Evolutionary conservation across 2,113 vertebrate genomes (phyloP).

Genomic region (Aspiorhynchus laticeps): DNA sequence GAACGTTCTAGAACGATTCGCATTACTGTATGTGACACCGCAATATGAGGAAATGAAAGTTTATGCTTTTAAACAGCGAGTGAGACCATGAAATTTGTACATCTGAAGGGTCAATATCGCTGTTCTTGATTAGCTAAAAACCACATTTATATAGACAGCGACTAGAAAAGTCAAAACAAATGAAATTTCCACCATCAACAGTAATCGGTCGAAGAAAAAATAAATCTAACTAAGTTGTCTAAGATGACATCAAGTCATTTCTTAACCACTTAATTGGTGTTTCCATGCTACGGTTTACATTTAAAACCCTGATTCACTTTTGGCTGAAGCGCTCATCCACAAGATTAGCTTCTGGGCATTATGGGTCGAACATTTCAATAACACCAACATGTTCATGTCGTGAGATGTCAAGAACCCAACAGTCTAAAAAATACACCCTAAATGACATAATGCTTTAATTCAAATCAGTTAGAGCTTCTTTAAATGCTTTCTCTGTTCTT

Average conservation of each 20-base stretch:
- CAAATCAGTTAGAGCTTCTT: constrained; percentile 15
- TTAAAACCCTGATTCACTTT: constrained; percentile 23
- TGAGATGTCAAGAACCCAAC: constrained; percentile 21
- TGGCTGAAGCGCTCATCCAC: background rate
- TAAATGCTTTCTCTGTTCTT: constrained; percentile 1
- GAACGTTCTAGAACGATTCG: background rate
- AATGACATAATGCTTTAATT: constrained; percentile 6
- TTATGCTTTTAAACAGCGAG: constrained; percentile 7
- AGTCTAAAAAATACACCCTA: constrained; percentile 15
- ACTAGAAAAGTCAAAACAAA: background rate
- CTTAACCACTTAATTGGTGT: constrained; percentile 14
- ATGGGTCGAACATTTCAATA: background rate
- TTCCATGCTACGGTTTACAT: constrained; percentile 21
- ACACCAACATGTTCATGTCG: background rate
- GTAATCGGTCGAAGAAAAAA: background rate
- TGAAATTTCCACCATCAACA: constrained; percentile 2
- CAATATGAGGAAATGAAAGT: background rate
- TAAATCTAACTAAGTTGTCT: constrained; percentile 27
- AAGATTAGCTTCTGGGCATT: background rate
- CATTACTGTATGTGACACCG: background rate
- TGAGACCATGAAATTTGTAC: background rate
- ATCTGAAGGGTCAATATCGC: background rate
- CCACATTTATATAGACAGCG: background rate
- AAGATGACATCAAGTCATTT: constrained; percentile 19
- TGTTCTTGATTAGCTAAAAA: background rate